phyloP scores from a whole-genome alignment of 2,797 vertebrate genomes.

The Ibycter americanus region DNA sequence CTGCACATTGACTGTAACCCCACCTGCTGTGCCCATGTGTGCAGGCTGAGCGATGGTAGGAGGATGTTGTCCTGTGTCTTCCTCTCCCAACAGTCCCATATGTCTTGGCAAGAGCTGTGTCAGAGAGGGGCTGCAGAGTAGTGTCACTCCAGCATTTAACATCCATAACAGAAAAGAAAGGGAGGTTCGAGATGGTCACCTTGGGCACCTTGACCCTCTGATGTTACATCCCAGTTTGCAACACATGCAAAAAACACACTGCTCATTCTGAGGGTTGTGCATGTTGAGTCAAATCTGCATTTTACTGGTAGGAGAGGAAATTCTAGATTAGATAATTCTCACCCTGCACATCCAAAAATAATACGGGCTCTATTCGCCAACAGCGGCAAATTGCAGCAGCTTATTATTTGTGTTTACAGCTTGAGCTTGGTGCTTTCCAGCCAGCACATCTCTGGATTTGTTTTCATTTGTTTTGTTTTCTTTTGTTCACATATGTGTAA shows the following conservation, averaged over 20 bases:
- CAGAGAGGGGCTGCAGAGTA: not conserved
- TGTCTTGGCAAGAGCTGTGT: not conserved
- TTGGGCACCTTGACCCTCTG: not conserved
- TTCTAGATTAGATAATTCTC: not conserved
- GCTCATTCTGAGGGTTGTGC: not conserved
- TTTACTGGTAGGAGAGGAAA: not conserved
- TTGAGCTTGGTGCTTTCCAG: not conserved
- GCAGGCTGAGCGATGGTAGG: not conserved
- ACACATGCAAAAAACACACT: fast-evolving
- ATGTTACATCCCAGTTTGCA: not conserved
- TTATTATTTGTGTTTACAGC: not conserved
- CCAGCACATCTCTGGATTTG: not conserved
- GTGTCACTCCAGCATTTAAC: not conserved
- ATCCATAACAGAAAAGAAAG: not conserved
- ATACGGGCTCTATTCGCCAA: fast-evolving
- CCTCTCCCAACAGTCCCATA: not conserved
- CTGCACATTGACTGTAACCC: not conserved
- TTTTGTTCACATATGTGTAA: not conserved
- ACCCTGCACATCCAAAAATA: not conserved
- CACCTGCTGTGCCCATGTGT: fast-evolving
- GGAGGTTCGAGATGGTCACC: not conserved
- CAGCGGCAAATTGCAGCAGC: not conserved
- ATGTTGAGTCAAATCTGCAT: not conserved
- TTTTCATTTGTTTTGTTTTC: not conserved
- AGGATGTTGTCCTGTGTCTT: fast-evolving